phyloP scores from a whole-genome alignment of 37 sponge, comb jelly and placozoan species.

The Sycon ciliatum region DNA sequence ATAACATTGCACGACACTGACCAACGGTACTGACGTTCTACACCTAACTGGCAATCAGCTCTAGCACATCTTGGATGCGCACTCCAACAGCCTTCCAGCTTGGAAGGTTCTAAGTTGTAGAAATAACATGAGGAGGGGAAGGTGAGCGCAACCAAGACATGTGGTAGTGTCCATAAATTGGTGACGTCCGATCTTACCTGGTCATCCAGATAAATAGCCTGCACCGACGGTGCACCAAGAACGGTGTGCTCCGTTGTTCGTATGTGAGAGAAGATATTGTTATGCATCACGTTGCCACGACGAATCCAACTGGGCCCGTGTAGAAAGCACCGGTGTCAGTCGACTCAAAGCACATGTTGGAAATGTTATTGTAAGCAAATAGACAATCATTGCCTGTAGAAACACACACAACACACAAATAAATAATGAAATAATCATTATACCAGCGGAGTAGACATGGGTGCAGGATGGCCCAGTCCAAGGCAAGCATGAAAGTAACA shows the following conservation, averaged over 20 bases:
- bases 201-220: constrained; percentile 49
- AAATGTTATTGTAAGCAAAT: constrained; percentile 24
- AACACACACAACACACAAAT: too few species aligned
- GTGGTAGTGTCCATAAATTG: background rate
- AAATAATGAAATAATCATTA: too few species aligned
- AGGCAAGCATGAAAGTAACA: too few species aligned
- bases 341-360: constrained; percentile 32
- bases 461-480: too few species aligned
- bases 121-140: background rate
- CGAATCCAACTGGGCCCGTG: constrained; percentile 42
- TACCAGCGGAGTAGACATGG: too few species aligned
- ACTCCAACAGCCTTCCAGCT: too few species aligned
- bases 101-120: too few species aligned
- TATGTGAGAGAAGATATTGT: constrained; percentile 23
- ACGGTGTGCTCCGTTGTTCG: constrained; percentile 25
- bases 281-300: constrained; percentile 23
- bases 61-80: too few species aligned
- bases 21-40: too few species aligned
- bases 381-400: constrained; percentile 27
- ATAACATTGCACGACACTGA: too few species aligned
- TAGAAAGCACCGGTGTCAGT: constrained; percentile 46
- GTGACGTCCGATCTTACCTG: constrained; percentile 6
- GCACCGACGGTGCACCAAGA: constrained; percentile 34
- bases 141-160: background rate
- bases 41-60: too few species aligned